Evolutionary conservation across 2,797 vertebrate genomes (phyloP).

Genomic region (Mormyrus hasselquistii): DNA sequence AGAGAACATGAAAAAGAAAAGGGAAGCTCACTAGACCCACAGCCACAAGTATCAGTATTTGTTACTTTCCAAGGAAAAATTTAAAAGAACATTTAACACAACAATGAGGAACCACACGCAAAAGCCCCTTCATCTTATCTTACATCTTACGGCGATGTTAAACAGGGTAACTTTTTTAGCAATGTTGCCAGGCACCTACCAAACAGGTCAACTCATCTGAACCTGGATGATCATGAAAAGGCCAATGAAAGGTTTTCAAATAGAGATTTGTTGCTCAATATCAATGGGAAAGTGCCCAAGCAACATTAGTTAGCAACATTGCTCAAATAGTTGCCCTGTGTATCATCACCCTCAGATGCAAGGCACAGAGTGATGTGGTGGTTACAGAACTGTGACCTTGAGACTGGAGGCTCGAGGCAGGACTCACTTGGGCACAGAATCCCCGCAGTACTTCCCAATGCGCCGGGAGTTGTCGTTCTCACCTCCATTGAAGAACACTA

Average conservation of each 20-base stretch:
- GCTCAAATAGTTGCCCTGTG: not conserved
- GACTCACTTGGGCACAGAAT: slow-evolving; percentile 67
- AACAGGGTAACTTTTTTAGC: not conserved
- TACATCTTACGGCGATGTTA: not conserved
- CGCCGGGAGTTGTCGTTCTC: slow-evolving; percentile 66
- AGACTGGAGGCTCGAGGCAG: not conserved
- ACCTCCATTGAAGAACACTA: slow-evolving; percentile 77
- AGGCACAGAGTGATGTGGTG: not conserved
- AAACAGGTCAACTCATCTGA: not conserved
- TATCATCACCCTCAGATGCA: not conserved
- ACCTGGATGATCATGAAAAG: not conserved
- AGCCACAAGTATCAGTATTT: not conserved
- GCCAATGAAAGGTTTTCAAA: not conserved
- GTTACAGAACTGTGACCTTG: not conserved
- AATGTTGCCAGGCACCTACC: not conserved
- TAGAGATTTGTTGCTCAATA: not conserved
- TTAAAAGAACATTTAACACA: not conserved
- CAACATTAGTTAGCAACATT: not conserved
- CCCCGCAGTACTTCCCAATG: slow-evolving; percentile 79
- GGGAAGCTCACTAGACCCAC: not conserved
- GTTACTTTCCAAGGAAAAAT: not conserved
- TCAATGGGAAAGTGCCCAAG: not conserved
- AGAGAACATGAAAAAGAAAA: not conserved
- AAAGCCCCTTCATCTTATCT: not conserved
- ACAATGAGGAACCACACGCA: not conserved